Base-by-base conservation (phyloP, 1,140 invertebrate genomes). In the Drosophila pruinosa region DNA sequence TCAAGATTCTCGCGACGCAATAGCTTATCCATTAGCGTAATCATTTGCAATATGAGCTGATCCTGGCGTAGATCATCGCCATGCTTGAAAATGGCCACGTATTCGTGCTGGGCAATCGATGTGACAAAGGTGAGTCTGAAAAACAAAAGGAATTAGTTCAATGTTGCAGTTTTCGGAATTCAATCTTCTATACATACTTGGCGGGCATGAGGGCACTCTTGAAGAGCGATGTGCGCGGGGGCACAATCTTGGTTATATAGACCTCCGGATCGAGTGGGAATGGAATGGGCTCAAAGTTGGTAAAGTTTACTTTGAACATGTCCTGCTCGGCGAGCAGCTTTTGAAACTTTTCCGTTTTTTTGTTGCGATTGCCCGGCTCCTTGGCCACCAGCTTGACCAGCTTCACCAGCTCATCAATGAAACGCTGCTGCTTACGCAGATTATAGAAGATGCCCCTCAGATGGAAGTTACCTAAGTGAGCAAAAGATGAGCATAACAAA, bases 51-150 rank as follows among this genome's bases (percentile, higher is more conserved):
- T 70, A 99, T 98, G 0, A 99, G 93, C 92, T 99, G 99, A 93
- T 99, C 99, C 92, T 99, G 99, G 19, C 98, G 92, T n/a, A 99
- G 92, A 92, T 99, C 99, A 92, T 99, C 99, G 0, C 99, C 99
- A 88, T 98, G 95, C 93, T 99, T 99, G 92, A 99, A 99, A 72
- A 99, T 99, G 0, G 98, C 97, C 10, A 97, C 95, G 92, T 99
- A 99, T 90, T 98, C 97, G 26, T 95, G 95, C 48, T 95, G 94
- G 0, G 93, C 81, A 21, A 91, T 94, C 0, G 97, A 98, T 0
- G 91, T 91, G 12, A 96, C 92, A 91, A 99, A 99, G 2, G 97
- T 97, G 15, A 99, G 70, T 50, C 90, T 91, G 31, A 0, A 8
- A 56, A n/a, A 28, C 1, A 22, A 0, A 31, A 7, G 12, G 7